phyloP scores from a whole-genome alignment of 1,140 invertebrate species.

The Melipona quadrifasciata region DNA sequence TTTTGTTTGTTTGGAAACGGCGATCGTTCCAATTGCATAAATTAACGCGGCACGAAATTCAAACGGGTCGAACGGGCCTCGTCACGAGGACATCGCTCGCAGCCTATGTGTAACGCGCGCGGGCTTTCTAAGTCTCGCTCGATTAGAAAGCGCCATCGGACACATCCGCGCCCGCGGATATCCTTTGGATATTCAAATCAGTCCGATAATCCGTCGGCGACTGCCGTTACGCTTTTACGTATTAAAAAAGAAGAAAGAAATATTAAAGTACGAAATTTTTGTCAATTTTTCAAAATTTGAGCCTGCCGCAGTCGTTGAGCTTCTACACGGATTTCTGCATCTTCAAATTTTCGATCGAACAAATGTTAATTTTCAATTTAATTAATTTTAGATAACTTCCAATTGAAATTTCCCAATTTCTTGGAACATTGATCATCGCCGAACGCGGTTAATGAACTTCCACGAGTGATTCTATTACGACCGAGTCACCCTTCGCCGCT shows the following conservation, averaged over 20 bases:
- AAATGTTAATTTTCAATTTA: too few relatives aligned
- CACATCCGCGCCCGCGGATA: conserved; percentile 19
- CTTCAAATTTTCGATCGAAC: not conserved
- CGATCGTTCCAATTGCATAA: conserved; percentile 51
- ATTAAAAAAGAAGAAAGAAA: not conserved
- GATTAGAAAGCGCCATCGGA: conserved; percentile 36
- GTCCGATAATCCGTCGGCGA: not conserved
- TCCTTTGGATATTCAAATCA: conserved; percentile 7
- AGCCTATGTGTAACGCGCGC: not conserved
- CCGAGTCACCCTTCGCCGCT: not conserved
- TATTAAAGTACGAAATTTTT: too few relatives aligned
- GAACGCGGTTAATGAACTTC: conserved; percentile 10
- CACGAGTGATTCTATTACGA: conserved; percentile 22
- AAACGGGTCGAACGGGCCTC: conserved; percentile 19
- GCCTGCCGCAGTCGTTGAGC: too few relatives aligned
- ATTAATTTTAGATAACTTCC: too few relatives aligned
- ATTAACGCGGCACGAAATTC: conserved; percentile 44
- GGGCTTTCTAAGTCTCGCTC: conserved; percentile 47
- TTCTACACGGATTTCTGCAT: not conserved
- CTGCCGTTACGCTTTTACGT: not conserved
- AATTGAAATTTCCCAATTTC: not conserved
- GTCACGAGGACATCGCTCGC: not conserved
- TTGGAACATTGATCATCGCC: not conserved
- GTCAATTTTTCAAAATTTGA: not conserved
- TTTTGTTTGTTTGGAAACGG: conserved; percentile 32